Base-by-base conservation (phyloP, 1,140 invertebrate species). In the Drosophila saltans region DNA sequence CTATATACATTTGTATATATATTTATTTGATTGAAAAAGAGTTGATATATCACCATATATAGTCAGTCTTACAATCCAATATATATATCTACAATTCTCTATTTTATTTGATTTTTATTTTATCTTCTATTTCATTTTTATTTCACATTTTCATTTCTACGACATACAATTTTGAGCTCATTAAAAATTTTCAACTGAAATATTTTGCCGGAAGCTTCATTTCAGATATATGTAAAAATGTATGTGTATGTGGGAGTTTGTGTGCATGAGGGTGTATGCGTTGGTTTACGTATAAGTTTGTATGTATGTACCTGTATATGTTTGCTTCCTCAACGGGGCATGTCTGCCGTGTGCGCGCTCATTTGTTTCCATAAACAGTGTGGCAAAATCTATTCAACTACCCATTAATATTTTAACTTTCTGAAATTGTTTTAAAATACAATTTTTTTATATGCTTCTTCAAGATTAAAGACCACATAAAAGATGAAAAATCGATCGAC, bases 141-240 rank as follows among this genome's bases (percentile, higher is more conserved):
- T 76, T 72, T 70, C 11, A 24, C 59, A 61, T 64, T 67, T 9
- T 24, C 16, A 64, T 9, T 52, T n/a, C 55, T 7, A 30, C 56
- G 36, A 48, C 64, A 40, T 62, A 74, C 70, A 75, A 83, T 75
- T 88, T 80, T 52, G 75, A 84, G 84, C 84, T 88, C 84, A 88
- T 88, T 88, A 88, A 88, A 88, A 88, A 80, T 88, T 78, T 89
- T 89, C 84, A 88, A 89, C 84, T 88, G 84, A 88, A 88, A 88
- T 88, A 83, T 83, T 88, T 77, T 76, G 78, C 84, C 80, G 84
- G 84, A 88, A 89, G 78, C 80, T 56, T 26, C 66, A 40, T 59
- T 76, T 64, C 69, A 73, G 58, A 66, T 80, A 61, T 72, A 41
- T 39, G 52, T 36, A 48, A 52, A 40, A 26, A 21, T 10, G 16